Evolutionary conservation across 1,140 invertebrate species (phyloP), one percentile per base, ranked within the genome.

Genomic region (Lepidotrigona ventralis): DNA sequence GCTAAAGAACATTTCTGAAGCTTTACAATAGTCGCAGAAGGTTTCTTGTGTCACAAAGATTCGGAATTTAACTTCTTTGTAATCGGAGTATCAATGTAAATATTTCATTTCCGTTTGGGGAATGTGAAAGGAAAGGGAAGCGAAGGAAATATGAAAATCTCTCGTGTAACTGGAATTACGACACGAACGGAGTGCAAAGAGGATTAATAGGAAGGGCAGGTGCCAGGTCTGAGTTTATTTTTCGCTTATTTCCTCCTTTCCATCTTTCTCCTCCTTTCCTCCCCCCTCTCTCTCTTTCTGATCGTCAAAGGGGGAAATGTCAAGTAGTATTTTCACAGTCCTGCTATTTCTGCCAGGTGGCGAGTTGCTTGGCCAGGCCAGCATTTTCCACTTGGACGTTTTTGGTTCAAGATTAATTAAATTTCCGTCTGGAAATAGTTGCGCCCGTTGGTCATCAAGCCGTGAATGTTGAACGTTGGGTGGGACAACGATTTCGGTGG

Each of bases 321-420:
- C 80, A 63, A 78, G 69, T 63, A 33, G 58, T 68, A 72, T 89
- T 88, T 87, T 85, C 83, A 77, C 72, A 76, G 84, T 86, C 83
- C 39, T 89, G 90, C 91, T 93, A 93, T 93, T 93, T 93, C 89
- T 93, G 91, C 92, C 92, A 93, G 92, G 92, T 93, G 92, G 90
- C 89, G 46, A 53, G 78, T 60, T 33, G 33, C 5, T 23, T 58
- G 86, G 63, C 81, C 79, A 81, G 83, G 71, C 79, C 81, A 88
- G 89, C 89, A 91, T 92, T 92, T 92, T 86, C 86, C 79, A 21
- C 90, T 46, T 87, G 88, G 87, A 92, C 90, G 86, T 92, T 92
- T 92, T 93, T 89, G 88, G 90, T 91, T 90, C 88, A 91, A 93
- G 92, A 93, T 93, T 93, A 93, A 93, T 93, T 92, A 92, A 92